A percentile compares a stretch with the other conserved stretches of the same genome.
Conservation (phyloP, 2,113 vertebrate genomes). For the Gymnocephalus cernua region DNA sequence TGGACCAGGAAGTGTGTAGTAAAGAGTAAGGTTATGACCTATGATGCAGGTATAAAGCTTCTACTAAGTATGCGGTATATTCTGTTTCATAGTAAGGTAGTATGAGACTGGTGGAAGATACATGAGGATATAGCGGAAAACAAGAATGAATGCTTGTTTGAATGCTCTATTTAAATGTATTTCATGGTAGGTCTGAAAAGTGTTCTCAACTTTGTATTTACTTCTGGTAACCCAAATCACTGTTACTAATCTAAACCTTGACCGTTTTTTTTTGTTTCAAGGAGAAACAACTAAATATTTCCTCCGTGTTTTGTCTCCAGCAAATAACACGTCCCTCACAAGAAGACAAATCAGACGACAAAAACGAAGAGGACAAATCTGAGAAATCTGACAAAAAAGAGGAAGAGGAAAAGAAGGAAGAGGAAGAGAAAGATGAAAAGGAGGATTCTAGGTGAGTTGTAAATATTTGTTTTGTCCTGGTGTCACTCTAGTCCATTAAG, state of each 20-base stretch:
- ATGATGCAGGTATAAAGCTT: no score
- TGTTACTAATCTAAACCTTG: background rate
- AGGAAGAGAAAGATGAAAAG: conserved; percentile 99
- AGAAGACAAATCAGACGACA: conserved; percentile 98
- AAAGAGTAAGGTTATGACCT: no score
- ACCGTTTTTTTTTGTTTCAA: conserved; percentile 7
- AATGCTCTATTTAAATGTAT: background rate
- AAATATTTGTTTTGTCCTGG: conserved; percentile 22
- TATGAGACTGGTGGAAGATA: background rate
- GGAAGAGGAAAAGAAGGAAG: conserved; percentile 97
- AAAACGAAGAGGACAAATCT: conserved; percentile 94
- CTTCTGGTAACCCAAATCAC: background rate
- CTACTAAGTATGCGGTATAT: no score
- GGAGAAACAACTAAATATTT: conserved; percentile 5
- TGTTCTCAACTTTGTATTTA: background rate
- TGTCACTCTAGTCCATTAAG: background rate
- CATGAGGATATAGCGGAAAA: background rate
- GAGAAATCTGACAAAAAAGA: conserved; percentile 98
- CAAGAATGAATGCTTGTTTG: background rate
- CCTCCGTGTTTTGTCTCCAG: conserved; percentile 75
- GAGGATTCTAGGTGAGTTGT: conserved; percentile 93
- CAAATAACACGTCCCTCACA: conserved; percentile 96
- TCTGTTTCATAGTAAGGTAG: background rate
- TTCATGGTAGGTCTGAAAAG: background rate
- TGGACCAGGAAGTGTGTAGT: background rate